phyloP scores from a whole-genome alignment of 2,888 invertebrate genomes.

The Lutraria lutraria region DNA sequence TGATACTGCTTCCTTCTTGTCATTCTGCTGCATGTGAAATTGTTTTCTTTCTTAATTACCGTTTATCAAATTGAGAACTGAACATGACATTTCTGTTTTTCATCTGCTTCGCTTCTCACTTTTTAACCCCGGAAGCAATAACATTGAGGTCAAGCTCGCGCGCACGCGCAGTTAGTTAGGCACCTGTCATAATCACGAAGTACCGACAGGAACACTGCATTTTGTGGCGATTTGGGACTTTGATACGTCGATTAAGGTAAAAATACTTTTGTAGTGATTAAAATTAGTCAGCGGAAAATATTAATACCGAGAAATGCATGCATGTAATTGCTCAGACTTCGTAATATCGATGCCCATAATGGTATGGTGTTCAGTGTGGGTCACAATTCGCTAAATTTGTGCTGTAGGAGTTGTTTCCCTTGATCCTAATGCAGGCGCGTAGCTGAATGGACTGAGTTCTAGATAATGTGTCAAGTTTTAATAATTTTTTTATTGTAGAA shows the following conservation, averaged over 20 bases:
- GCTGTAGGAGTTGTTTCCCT: constrained; percentile 21
- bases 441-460: background rate
- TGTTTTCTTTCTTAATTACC: constrained; percentile 58
- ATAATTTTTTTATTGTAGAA: too few relatives aligned
- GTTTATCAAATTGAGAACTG: constrained; percentile 50
- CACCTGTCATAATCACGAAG: constrained; percentile 69
- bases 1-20: constrained; percentile 88
- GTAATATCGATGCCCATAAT: background rate
- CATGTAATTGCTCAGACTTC: background rate
- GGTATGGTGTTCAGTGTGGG: constrained; percentile 45
- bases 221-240: constrained; percentile 5
- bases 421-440: background rate
- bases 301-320: background rate
- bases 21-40: constrained; percentile 73
- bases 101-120: constrained; percentile 74
- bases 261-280: background rate
- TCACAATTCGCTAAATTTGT: constrained; percentile 10
- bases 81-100: constrained; percentile 66
- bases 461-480: background rate
- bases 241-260: constrained; percentile 9
- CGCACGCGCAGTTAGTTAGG: constrained; percentile 69
- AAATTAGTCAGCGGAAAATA: background rate
- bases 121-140: constrained; percentile 77
- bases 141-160: constrained; percentile 43
- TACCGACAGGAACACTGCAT: constrained; percentile 58